Evolutionary conservation across 2,797 vertebrate genomes (phyloP).

Genomic region (Pangasius djambal): DNA sequence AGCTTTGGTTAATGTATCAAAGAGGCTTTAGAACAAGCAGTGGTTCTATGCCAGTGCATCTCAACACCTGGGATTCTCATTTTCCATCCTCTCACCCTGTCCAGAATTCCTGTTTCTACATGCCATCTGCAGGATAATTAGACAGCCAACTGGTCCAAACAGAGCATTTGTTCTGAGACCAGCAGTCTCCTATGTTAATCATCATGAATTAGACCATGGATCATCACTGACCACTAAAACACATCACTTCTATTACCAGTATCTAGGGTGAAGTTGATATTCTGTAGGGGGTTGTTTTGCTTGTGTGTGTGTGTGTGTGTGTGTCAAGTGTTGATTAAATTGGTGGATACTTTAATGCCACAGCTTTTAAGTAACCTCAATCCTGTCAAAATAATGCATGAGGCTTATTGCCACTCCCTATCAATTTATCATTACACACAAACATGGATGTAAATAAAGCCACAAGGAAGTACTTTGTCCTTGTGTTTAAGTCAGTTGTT

Average conservation of each 20-base stretch:
- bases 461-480: slow-evolving; percentile 46
- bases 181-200: slow-evolving; percentile 23
- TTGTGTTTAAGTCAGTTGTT: slow-evolving; percentile 61
- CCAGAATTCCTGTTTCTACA: slow-evolving; percentile 46
- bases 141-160: slow-evolving; percentile 36
- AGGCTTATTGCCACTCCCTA: slow-evolving; percentile 40
- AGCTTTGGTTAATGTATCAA: slow-evolving; percentile 42
- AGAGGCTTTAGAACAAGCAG: slow-evolving; percentile 28
- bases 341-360: not conserved
- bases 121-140: slow-evolving; percentile 55
- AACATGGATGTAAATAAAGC: slow-evolving; percentile 45
- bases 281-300: not conserved
- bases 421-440: slow-evolving; percentile 21
- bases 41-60: slow-evolving; percentile 23
- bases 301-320: slow-evolving; percentile 6
- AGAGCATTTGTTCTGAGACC: slow-evolving; percentile 35
- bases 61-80: slow-evolving; percentile 25
- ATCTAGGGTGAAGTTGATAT: not conserved
- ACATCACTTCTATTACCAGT: slow-evolving; percentile 19
- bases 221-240: slow-evolving; percentile 19
- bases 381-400: not conserved
- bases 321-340: not conserved
- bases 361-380: not conserved
- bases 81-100: slow-evolving; percentile 46
- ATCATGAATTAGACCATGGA: slow-evolving; percentile 18